Evolutionary conservation across 2,113 vertebrate species (phyloP).

Genomic region (Pseudonaja textilis): DNA sequence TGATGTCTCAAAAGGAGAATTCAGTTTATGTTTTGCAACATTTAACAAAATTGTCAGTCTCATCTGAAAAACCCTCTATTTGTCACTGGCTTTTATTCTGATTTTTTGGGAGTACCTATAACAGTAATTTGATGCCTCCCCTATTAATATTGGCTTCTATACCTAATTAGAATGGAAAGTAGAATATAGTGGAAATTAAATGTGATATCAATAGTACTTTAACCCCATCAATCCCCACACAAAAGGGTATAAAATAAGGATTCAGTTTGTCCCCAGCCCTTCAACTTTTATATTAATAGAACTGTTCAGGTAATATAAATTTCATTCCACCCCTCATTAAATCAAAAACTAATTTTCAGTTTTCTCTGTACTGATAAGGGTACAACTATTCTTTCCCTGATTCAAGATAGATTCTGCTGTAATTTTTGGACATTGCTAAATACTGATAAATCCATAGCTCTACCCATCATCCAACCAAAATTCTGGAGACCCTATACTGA

Average conservation of each 20-base stretch:
- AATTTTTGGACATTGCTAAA: background rate
- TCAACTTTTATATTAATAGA: background rate
- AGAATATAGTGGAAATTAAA: background rate
- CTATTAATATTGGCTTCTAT: background rate
- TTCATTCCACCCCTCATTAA: background rate
- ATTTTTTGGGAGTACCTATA: background rate
- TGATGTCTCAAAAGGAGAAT: background rate
- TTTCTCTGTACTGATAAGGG: background rate
- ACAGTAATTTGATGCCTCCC: background rate
- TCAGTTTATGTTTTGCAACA: background rate
- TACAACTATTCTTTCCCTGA: background rate
- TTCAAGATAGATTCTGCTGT: background rate
- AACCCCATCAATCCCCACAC: background rate
- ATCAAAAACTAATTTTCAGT: background rate
- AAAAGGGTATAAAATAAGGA: background rate
- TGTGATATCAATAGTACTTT: background rate
- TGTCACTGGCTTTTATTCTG: background rate
- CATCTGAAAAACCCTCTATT: background rate
- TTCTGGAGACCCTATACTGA: no score
- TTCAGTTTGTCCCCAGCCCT: background rate
- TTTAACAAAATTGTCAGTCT: background rate
- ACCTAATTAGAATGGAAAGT: background rate
- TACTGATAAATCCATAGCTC: background rate
- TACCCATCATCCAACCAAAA: no score
- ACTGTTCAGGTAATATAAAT: background rate